These are phyloP conservation scores for Aproaerema taeniolella DNA, from an alignment of 2,888 invertebrate genomes.

Conservation along the genomic window DNA sequence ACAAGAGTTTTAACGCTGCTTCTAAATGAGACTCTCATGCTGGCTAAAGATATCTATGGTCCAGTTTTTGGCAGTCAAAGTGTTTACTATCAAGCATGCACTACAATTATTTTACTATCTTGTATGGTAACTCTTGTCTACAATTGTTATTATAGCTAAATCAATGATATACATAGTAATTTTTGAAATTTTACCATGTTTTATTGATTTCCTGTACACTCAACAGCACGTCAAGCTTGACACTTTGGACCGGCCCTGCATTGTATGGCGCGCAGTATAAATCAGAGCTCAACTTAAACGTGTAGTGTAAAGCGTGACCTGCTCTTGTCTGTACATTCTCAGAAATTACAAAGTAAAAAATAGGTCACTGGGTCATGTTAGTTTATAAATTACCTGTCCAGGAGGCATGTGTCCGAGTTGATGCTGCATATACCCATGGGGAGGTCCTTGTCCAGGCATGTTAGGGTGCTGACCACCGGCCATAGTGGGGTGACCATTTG, in stretches of 20 bases:
- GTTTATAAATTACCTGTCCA: slow-evolving; percentile 49
- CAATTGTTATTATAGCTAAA: background rate
- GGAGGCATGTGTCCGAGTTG: slow-evolving; percentile 77
- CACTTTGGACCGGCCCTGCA: too few species aligned
- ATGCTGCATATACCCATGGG: slow-evolving; percentile 81
- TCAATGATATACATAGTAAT: background rate
- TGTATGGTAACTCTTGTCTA: background rate
- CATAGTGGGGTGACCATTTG: slow-evolving; percentile 75
- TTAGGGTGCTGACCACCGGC: slow-evolving; percentile 64
- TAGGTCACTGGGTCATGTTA: background rate
- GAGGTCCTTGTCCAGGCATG: slow-evolving; percentile 75
- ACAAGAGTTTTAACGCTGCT: slow-evolving; percentile 40
- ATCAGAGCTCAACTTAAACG: too few species aligned
- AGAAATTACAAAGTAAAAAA: background rate
- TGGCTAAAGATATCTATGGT: slow-evolving; percentile 51
- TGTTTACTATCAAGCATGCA: background rate
- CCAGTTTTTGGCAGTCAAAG: slow-evolving; percentile 44
- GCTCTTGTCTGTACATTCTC: too few species aligned
- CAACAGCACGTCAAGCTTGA: too few species aligned
- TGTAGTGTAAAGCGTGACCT: too few species aligned
- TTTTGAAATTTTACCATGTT: too few species aligned
- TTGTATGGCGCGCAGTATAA: too few species aligned
- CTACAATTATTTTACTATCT: background rate
- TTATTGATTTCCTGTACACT: too few species aligned
- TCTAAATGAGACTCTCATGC: slow-evolving; percentile 39